phyloP scores from a whole-genome alignment of 1,140 invertebrate genomes.

The Papilio xuthus region DNA sequence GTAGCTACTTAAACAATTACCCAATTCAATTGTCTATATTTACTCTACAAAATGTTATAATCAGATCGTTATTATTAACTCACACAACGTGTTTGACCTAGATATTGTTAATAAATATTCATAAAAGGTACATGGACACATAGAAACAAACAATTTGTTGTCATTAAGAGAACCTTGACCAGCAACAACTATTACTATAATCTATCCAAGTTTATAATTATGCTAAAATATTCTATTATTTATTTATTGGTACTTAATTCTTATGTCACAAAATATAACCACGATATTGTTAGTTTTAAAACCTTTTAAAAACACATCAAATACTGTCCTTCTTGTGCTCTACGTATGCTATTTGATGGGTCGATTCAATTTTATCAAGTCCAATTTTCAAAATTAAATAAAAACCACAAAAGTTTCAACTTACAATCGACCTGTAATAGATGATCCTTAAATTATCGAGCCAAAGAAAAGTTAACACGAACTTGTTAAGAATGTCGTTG shows the following conservation, averaged over 20 bases:
- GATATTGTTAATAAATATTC: slow-evolving; percentile 26
- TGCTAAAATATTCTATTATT: slow-evolving; percentile 4
- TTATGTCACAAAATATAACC: background rate
- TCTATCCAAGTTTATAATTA: slow-evolving; percentile 5
- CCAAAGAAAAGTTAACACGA: no score
- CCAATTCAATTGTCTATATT: background rate
- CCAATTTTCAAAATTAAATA: no score
- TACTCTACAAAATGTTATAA: background rate
- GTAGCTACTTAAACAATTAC: background rate
- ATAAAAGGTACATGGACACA: slow-evolving; percentile 21
- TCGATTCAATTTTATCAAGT: no score
- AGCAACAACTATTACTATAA: background rate
- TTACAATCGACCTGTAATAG: no score
- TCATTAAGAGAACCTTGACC: slow-evolving; percentile 13
- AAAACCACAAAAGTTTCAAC: no score
- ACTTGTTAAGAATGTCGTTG: background rate
- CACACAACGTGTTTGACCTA: slow-evolving; percentile 22
- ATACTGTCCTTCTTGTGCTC: no score
- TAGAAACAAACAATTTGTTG: slow-evolving; percentile 33
- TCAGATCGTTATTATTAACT: slow-evolving; percentile 3
- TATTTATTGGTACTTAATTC: background rate
- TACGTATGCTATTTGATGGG: no score
- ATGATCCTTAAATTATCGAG: no score
- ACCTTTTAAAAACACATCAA: no score
- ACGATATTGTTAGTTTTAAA: background rate